Evolutionary conservation across 2,797 vertebrate genomes (phyloP), one percentile per base, ranked within the genome.

Genomic region (Fringilla coelebs): DNA sequence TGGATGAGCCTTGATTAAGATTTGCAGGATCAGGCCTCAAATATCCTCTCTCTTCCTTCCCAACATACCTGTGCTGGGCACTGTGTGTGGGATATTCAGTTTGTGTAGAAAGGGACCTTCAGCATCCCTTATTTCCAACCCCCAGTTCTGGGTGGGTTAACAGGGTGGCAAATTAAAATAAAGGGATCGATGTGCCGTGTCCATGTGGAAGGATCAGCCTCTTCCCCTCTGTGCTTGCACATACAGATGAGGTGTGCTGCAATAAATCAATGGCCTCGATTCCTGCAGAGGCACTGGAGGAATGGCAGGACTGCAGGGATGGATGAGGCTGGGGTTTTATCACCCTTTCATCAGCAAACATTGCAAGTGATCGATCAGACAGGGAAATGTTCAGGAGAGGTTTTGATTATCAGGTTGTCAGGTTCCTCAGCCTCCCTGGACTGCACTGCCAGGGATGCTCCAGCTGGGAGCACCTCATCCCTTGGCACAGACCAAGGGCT

Each of bases 341-440:
- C 71, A 1, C 68, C 91, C 87, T 74, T 87, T 61, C 89, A 90
- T 76, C 61, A 41, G 61, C 16, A 86, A 92, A 57, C 90, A 81
- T 74, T 40, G 74, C 74, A 96, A 94, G 61, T 80, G 90, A 92
- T 94, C 71, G 63, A 94, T 94, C 57, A 81, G 90, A n/a, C 38
- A 40, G 70, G 13, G 67, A 93, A 85, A 78, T 52, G 57, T 58
- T 66, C 55, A 48, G 87, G 82, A 65, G 28, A 52, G 67, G 41
- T 95, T 89, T 73, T 88, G 89, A 92, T 88, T 67, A 31, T 63
- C 51, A 52, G 88, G 16, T 61, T 67, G 76, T 63, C 85, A 38
- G 60, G 72, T 82, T 72, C 65, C 55, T 65, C 77, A 93, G 78
- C 66, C 66, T 52, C 60, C 46, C 85, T 36, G 80, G 32, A 3